Evolutionary conservation across 2,113 vertebrate genomes (phyloP), one percentile per base, ranked within the genome.

Genomic region (Oncorhynchus mykiss): DNA sequence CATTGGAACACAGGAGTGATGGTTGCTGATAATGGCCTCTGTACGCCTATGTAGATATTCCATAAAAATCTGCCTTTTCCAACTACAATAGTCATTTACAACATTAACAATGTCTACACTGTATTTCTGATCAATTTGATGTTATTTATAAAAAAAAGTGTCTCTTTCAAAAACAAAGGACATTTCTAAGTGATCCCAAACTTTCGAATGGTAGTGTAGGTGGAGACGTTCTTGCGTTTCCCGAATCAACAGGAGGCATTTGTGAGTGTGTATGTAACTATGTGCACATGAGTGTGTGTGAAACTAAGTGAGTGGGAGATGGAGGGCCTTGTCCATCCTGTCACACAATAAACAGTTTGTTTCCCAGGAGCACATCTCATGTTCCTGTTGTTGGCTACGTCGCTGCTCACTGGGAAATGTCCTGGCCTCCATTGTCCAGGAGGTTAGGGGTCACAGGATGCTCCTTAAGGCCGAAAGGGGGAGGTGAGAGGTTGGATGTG

Each of bases 261-360:
- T 72, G 80, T 80, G 45, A 76, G 75, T 70, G 74, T 78, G 60
- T 83, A 78, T 87, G 78, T 78, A 69, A 77, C 25, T 69, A 67
- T n/a, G 18, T 48, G 48, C 65, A 71, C 45, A 48, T 67, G 31
- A 59, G 34, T 78, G 85, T 86, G 62, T 74, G 60, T 60, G 69
- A 73, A 86, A 87, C 86, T 85, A 85, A 82, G 75, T 83, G 83
- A 66, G 78, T 85, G 78, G 78, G 73, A 80, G 79, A 67, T n/a
- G 67, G 34, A 39, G 72, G 86, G 84, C 87, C 79, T 70, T 83
- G 89, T 93, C 92, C 91, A 92, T 94, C 92, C 93, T 93, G 91
- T 89, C 80, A 78, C 90, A 91, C 91, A 92, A 93, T 94, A 94
- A 93, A 93, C 93, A 92, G 92, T 93, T 92, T 93, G 92, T 93